phyloP scores from a whole-genome alignment of 2,113 vertebrate genomes.

The Rynchops niger region DNA sequence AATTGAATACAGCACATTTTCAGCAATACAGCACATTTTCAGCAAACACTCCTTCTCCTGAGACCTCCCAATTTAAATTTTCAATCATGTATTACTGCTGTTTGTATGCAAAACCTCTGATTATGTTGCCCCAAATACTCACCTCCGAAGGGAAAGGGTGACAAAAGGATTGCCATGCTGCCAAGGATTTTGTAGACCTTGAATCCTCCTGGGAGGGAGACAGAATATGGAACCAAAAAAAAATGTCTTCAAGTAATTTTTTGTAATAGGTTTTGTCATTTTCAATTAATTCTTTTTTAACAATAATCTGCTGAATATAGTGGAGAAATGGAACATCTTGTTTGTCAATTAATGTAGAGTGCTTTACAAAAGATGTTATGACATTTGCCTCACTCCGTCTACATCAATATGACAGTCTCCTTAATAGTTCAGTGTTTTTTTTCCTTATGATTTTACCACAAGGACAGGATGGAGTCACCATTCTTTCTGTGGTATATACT shows the following conservation, averaged over 20 bases:
- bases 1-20: not conserved
- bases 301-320: not conserved
- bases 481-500: not conserved
- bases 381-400: not conserved
- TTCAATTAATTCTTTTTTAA: not conserved
- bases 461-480: not conserved
- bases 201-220: not conserved
- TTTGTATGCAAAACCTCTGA: not conserved
- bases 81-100: not conserved
- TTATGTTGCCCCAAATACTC: not conserved
- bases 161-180: not conserved
- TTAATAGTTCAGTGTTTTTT: not conserved
- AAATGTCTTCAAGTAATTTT: not conserved
- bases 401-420: not conserved
- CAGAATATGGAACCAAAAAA: not conserved
- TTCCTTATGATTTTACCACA: not conserved
- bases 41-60: not conserved
- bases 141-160: not conserved
- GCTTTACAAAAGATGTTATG: not conserved
- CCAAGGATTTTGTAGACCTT: not conserved
- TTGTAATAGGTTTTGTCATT: not conserved
- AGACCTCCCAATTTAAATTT: not conserved
- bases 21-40: not conserved
- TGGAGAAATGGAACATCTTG: not conserved
- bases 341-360: constrained; percentile 24